Base-by-base conservation (phyloP, 2,797 vertebrate species). In the Dipus sagitta region DNA sequence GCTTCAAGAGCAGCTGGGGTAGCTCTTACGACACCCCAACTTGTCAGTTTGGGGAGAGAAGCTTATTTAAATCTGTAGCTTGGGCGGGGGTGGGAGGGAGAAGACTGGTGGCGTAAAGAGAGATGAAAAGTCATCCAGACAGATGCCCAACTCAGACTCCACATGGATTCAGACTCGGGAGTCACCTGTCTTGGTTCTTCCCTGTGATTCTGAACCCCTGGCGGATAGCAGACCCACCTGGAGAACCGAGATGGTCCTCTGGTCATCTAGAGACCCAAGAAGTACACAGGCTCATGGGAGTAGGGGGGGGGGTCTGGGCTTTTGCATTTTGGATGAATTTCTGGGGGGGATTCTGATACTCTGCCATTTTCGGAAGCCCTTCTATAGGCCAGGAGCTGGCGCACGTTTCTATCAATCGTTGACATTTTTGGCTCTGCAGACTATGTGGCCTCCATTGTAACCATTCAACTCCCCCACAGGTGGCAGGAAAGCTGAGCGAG, bases 31-130 rank as follows among this genome's bases (percentile, higher is more conserved):
- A 62, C 7, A 13, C 64, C 54, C 62, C 47, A 18, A 13, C 58
- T 64, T 79, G 38, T 79, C 58, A 62, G 12, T 52, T 20, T 20
- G 42, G 68, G 64, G 24, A 88, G 28, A 82, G 70, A 70, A 18
- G 23, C 12, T 67, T 42, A 13, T 60, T 38, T 32, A 34, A 86
- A 64, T 76, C n/a, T 60, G 42, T 21, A 72, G 58, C 34, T 77
- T 62, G 2, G 0, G 32, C 6, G 32, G 8, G 5, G 1, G 14
- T 52, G 3, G 0, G 24, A 10, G 38, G 12, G 5, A 3, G 18
- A 52, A 62, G 60, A 21, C 47, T 64, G 68, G 21, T 64, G 68
- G 21, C 1, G 2, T n/a, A 38, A 24, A 24, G 34, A 79, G 47
- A 47, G 47, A 72, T 4, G 5, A 67, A 86, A 76, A 78, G 34